These are phyloP conservation scores for Podarcis raffonei DNA, from an alignment of 2,113 vertebrate species.

Conservation along the genomic window DNA sequence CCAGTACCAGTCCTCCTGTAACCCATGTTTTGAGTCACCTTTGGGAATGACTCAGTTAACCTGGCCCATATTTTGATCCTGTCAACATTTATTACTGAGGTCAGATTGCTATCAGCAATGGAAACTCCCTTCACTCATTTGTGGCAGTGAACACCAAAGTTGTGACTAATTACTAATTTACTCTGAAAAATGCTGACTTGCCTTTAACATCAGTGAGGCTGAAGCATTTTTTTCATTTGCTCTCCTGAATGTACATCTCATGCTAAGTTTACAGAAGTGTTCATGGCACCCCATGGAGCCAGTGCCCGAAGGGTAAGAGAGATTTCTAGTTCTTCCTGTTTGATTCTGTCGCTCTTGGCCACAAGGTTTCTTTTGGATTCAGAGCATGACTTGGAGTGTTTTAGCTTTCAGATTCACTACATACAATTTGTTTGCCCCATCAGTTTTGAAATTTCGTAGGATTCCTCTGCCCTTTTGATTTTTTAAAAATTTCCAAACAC, in stretches of 20 bases:
- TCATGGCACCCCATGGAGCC: not conserved
- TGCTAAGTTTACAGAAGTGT: not conserved
- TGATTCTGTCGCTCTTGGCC: not conserved
- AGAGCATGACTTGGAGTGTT: not conserved
- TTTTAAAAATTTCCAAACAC: constrained; percentile 26
- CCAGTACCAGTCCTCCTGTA: not conserved
- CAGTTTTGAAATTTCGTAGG: not conserved
- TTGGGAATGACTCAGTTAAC: not conserved
- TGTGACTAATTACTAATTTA: not conserved
- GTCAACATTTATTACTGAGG: not conserved
- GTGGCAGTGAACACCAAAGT: too few species aligned
- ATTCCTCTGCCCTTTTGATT: not conserved
- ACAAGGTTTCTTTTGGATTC: constrained; percentile 13
- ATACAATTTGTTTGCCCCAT: constrained; percentile 17
- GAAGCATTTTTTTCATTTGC: not conserved
- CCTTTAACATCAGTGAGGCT: not conserved
- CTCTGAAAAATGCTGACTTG: not conserved
- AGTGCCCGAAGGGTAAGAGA: not conserved
- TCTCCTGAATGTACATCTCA: not conserved
- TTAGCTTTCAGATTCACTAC: constrained; percentile 21
- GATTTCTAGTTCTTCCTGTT: not conserved
- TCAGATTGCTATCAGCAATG: not conserved
- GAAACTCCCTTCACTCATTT: not conserved
- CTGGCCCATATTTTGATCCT: not conserved
- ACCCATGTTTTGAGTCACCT: not conserved